Percentiles rank a stretch among this genome's conserved stretches.
Evolutionary conservation across 1,140 invertebrate genomes (phyloP).

Genomic region (Sminthurides bifidus): DNA sequence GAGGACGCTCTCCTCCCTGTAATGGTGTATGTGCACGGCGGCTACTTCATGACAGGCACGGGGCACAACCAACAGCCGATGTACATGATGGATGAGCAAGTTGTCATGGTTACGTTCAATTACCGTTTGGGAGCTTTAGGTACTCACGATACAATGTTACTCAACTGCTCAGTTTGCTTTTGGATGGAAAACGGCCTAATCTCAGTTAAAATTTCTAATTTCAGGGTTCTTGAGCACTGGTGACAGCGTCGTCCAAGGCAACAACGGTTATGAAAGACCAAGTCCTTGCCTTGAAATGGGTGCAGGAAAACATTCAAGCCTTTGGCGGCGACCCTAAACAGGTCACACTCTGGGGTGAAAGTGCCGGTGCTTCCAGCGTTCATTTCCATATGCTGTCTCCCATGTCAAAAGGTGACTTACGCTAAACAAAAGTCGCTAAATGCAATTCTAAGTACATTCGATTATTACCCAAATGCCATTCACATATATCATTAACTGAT

Average conservation of each 20-base stretch:
- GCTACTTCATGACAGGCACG: conserved; percentile 1
- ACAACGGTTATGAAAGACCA: conserved; percentile 20
- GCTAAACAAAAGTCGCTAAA: not conserved
- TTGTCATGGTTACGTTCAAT: conserved; percentile 11
- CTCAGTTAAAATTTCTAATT: not conserved
- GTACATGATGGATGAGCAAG: conserved; percentile 18
- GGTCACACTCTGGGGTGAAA: conserved; percentile 34
- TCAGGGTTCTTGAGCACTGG: conserved; percentile 15
- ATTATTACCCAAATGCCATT: not conserved
- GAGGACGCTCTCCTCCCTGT: not conserved
- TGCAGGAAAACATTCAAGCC: conserved; percentile 17
- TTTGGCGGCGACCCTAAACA: conserved; percentile 12
- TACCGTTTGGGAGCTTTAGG: conserved; percentile 11
- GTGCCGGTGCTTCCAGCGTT: conserved; percentile 16
- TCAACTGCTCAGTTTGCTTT: not conserved
- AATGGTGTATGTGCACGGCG: not conserved
- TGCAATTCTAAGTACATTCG: not conserved
- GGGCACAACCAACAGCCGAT: not conserved
- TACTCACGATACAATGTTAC: not conserved
- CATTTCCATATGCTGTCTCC: conserved; percentile 14
- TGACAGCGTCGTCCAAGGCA: conserved; percentile 10
- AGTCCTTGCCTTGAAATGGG: conserved; percentile 19
- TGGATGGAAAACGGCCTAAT: no score
- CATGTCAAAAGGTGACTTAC: conserved; percentile 13
- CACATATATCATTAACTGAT: not conserved